phyloP scores from a whole-genome alignment of 1,140 invertebrate genomes.

The Himalopsyche phryganea region DNA sequence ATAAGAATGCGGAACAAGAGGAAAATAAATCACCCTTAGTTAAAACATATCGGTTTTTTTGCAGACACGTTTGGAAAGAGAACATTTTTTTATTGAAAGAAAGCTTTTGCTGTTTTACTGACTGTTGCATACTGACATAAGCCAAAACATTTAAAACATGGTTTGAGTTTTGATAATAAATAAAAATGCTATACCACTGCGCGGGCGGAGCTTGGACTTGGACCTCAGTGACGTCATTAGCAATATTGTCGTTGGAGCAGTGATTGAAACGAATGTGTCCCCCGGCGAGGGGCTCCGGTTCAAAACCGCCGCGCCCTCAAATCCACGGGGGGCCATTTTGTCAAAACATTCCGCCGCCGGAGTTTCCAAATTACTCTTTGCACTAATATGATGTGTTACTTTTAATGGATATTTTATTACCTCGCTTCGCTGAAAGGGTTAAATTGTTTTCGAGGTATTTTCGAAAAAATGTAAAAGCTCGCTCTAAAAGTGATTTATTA shows the following conservation, averaged over 20 bases:
- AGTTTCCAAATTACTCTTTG: not conserved
- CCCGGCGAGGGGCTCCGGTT: not conserved
- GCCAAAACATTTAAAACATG: too few species aligned
- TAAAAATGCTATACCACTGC: too few species aligned
- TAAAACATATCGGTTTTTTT: too few species aligned
- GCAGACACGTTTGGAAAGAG: too few species aligned
- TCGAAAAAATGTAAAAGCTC: not conserved
- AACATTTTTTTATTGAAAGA: too few species aligned
- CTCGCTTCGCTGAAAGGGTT: not conserved
- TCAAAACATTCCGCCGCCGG: not conserved
- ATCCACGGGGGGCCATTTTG: not conserved
- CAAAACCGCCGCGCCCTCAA: not conserved
- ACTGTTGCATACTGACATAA: too few species aligned
- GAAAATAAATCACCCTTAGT: too few species aligned
- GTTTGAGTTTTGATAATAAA: too few species aligned
- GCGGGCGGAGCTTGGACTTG: constrained; percentile 4
- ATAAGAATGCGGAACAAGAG: too few species aligned
- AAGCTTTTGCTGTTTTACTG: too few species aligned
- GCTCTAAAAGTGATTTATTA: too few species aligned
- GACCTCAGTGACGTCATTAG: constrained; percentile 16
- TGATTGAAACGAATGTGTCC: constrained; percentile 17
- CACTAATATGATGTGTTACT: not conserved
- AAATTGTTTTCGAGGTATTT: not conserved
- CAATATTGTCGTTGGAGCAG: constrained; percentile 2
- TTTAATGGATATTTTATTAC: not conserved